phyloP scores from a whole-genome alignment of 2,888 invertebrate genomes.

The Scelioninae gen. 1 region DNA sequence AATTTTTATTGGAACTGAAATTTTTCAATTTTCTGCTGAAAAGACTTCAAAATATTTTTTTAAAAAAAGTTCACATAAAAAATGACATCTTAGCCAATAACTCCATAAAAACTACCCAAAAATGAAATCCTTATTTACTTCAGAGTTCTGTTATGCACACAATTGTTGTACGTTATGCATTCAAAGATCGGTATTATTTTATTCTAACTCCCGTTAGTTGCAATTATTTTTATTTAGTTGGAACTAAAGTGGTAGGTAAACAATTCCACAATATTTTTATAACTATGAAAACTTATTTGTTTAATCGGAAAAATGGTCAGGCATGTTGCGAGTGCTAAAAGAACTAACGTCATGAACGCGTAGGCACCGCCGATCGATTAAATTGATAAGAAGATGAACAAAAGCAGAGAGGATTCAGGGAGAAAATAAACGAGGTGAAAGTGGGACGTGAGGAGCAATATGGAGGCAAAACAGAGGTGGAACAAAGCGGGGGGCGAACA shows the following conservation, averaged over 20 bases:
- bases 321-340: slow-evolving; percentile 26
- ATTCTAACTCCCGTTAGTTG: slow-evolving; percentile 45
- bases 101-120: too few relatives aligned
- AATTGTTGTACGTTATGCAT: slow-evolving; percentile 76
- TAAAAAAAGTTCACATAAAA: too few relatives aligned
- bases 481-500: slow-evolving; percentile 60
- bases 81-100: too few relatives aligned
- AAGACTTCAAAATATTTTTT: too few relatives aligned
- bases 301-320: slow-evolving; percentile 34
- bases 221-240: not conserved
- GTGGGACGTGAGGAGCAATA: slow-evolving; percentile 51
- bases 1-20: too few relatives aligned
- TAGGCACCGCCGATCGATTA: slow-evolving; percentile 63
- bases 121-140: too few relatives aligned
- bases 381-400: slow-evolving; percentile 65
- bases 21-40: too few relatives aligned
- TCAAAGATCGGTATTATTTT: slow-evolving; percentile 27
- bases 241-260: too few relatives aligned
- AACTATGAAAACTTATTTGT: slow-evolving; percentile 25
- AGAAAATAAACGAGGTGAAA: slow-evolving; percentile 50
- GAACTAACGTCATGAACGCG: slow-evolving; percentile 46
- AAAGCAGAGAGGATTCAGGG: slow-evolving; percentile 58
- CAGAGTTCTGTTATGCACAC: slow-evolving; percentile 75
- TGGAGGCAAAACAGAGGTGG: slow-evolving; percentile 22
- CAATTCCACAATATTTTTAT: not conserved